Evolutionary conservation across 1,140 invertebrate genomes (phyloP), one percentile per base, ranked within the genome.

Genomic region (Cotesia typhae): DNA sequence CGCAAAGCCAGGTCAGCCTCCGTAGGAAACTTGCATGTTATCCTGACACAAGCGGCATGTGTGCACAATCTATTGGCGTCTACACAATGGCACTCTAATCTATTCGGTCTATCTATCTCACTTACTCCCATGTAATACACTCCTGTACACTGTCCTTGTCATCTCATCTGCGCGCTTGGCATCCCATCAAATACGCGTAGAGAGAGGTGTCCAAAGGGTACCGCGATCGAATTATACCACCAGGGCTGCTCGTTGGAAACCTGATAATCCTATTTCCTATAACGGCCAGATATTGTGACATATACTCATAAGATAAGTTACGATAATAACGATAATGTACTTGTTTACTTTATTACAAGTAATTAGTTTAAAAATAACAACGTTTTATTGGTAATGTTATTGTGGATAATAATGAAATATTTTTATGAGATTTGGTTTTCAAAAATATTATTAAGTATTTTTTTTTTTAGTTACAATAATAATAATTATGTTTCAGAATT

Each of bases 61-160:
- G 65, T 71, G 70, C 63, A 71, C 61, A 71, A 71, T 71, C 70
- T 71, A 71, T 71, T 53, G 70, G 70, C 52, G 70, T 71, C 70
- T 71, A 71, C 70, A 71, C 70, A 71, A 71, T 71, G 70, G 61
- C 61, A 71, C 70, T 71, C 61, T 71, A 71, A 71, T 71, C 70
- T 63, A 55, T 63, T 61, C 41, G 41, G 41, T 47, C 41, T 47
- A 47, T 51, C 69, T 63, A 37, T 66, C 61, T 17, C 47, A 36
- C 17, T 9, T 47, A 17, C 47, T 47, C 41, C 10, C 41, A 10
- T 47, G 41, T 47, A 47, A 47, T 47, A 47, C 41, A 47, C 41
- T 47, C 41, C 2, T 47, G 41, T 6, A 10, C 5, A 47, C 41
- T 47, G 53, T 57, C 59, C 14, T 61, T 61, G 9, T 20, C 59